Conservation (phyloP, 2,113 vertebrate species). For the Cochlearius cochlearius region DNA sequence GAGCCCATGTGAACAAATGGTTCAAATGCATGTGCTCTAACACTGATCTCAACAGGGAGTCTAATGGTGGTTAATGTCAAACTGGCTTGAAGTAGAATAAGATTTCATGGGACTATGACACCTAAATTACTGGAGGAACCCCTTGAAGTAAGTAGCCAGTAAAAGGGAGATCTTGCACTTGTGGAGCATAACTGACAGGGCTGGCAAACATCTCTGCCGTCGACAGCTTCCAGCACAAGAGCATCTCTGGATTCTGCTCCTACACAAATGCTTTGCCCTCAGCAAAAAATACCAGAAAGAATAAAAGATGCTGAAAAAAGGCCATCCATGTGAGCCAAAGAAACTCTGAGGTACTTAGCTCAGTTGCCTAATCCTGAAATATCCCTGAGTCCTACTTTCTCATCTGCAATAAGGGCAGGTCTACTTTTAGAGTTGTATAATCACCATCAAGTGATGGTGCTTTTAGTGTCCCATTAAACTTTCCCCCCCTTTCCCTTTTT, state of each 20-base stretch:
- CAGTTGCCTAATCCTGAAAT: neutral
- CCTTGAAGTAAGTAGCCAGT: neutral
- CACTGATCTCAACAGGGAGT: neutral
- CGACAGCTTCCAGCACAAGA: neutral
- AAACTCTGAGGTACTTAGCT: neutral
- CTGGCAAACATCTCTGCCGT: neutral
- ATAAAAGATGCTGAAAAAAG: neutral
- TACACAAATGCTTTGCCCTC: neutral
- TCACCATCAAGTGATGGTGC: neutral
- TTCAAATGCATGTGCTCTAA: neutral
- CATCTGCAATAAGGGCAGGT: neutral
- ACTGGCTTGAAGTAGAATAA: neutral
- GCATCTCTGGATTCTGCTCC: neutral
- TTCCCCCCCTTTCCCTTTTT: neutral
- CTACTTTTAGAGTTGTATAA: conserved; percentile 4
- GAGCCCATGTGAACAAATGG: neutral
- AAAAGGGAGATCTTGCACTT: neutral
- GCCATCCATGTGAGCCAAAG: neutral
- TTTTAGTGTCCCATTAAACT: neutral
- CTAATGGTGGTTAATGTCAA: neutral
- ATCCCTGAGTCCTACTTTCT: neutral
- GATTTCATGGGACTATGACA: neutral
- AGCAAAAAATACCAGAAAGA: neutral
- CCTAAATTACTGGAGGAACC: neutral
- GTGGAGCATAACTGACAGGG: neutral